Base-by-base conservation (phyloP, 2,797 vertebrate species). In the Muscicapa comitata region DNA sequence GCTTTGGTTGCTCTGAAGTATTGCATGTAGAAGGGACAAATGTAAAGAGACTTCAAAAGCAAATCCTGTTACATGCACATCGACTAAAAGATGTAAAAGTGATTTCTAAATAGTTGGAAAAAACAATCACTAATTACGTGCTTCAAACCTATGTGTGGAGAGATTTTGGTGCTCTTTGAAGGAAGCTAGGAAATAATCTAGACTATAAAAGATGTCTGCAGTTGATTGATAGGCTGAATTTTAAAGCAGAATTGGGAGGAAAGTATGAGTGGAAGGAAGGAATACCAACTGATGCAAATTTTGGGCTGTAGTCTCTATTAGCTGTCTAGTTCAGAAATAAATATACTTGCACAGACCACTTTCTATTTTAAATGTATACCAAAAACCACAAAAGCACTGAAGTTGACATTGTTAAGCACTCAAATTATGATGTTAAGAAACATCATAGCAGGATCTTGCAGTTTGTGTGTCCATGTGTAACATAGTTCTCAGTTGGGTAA, bases 401-500 rank as follows among this genome's bases (percentile, higher is more conserved):
- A 67, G 16, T 13, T 74, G 38, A 25, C 51, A 6, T 16, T 26
- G 17, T 35, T 65, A 40, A 61, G n/a, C 47, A 29, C 35, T 88
- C 25, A 62, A 13, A 17, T 48, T 26, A 48, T 26, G 47, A 48
- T 58, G 19, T 67, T 73, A 54, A 18, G 67, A 68, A 66, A 37
- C 6, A 4, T 76, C 20, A 20, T 3, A 51, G 19, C 10, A 77
- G 61, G 45, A 80, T 67, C 68, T 25, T 72, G 58, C 43, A 35
- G n/a, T 35, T 65, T n/a, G 3, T 24, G 70, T 83, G 53, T 17
- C 51, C 35, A 18, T 13, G 14, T 18, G 9, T 37, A 59, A 48
- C 1, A 0, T 13, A 45, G 63, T 67, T 85, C 33, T 67, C 14
- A 11, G n/a, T 51, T 8, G 0, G 0, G 0, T 58, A 45, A 28